Evolutionary conservation across 2,113 vertebrate species (phyloP).

Genomic region (human): DNA sequence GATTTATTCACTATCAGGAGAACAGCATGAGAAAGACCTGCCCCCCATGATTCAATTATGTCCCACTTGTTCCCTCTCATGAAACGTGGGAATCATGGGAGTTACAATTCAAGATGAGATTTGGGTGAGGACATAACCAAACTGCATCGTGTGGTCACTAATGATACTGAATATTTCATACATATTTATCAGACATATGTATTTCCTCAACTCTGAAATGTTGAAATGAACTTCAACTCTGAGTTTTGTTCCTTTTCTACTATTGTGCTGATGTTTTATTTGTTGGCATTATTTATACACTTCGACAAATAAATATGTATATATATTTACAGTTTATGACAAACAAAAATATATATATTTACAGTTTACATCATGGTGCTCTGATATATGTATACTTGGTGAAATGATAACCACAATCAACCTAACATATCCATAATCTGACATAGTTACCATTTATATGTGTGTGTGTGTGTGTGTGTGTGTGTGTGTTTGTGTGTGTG

Average conservation of each 20-base stretch:
- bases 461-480: too few species aligned
- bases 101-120: too few species aligned
- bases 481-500: too few species aligned
- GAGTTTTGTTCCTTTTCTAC: background rate
- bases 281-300: background rate
- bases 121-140: too few species aligned
- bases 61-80: too few species aligned
- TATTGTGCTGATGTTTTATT: background rate
- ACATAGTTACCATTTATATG: background rate
- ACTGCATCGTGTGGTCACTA: background rate
- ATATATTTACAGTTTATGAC: background rate
- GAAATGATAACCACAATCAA: background rate
- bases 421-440: background rate
- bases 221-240: background rate
- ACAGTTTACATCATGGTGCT: background rate
- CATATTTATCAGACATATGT: background rate
- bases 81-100: too few species aligned
- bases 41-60: too few species aligned
- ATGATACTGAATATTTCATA: background rate
- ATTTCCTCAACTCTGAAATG: background rate
- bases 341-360: background rate
- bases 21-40: too few species aligned
- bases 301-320: background rate
- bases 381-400: background rate
- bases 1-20: too few species aligned